These are phyloP conservation scores for Vollenhovia emeryi DNA, from an alignment of 1,140 invertebrate species.

Conservation along the genomic window DNA sequence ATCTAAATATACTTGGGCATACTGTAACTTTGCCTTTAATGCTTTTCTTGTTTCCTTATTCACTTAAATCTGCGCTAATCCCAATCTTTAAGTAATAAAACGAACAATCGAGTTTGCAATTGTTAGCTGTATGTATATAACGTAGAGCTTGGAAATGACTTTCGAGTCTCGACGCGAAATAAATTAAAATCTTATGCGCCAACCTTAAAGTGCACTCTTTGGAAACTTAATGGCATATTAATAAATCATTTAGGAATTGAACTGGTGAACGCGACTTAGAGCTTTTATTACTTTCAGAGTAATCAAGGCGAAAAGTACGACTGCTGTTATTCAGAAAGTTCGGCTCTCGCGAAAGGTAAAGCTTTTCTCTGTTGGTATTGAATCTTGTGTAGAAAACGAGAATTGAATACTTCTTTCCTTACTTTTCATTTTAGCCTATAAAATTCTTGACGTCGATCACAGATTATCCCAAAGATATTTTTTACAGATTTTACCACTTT, in stretches of 20 bases:
- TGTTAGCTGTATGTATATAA: background rate
- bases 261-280: constrained; percentile 35
- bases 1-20: background rate
- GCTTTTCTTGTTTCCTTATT: background rate
- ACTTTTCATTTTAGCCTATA: background rate
- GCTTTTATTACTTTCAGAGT: constrained; percentile 55
- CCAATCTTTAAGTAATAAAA: background rate
- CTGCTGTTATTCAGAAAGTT: constrained; percentile 52
- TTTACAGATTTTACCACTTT: background rate
- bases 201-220: constrained; percentile 18
- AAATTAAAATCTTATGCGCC: constrained; percentile 45
- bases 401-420: constrained; percentile 26
- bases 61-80: background rate
- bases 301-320: constrained; percentile 52
- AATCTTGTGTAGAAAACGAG: constrained; percentile 41
- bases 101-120: background rate
- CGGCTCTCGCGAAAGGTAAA: constrained; percentile 26
- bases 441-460: background rate
- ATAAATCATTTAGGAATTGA: constrained; percentile 58
- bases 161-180: background rate
- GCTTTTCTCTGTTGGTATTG: constrained; percentile 1
- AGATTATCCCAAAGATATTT: background rate
- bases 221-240: constrained; percentile 49
- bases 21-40: background rate
- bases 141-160: background rate